These are phyloP conservation scores for Ammodytes dubius DNA, from an alignment of 2,113 vertebrate species.

Conservation along the genomic window DNA sequence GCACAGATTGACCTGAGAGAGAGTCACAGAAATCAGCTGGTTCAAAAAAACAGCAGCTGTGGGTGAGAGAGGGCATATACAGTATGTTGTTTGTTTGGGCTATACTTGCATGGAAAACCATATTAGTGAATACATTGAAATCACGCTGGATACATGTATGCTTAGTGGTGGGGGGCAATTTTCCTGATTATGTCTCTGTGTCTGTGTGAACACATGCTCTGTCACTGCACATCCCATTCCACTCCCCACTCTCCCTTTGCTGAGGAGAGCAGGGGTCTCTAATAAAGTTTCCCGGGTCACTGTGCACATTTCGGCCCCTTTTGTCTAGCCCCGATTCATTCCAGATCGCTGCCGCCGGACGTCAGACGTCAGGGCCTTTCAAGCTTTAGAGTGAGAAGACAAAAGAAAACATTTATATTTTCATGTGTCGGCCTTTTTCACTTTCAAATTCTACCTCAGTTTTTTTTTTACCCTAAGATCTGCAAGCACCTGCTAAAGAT, in stretches of 20 bases:
- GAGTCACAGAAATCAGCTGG: slow-evolving; percentile 60
- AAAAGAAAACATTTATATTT: neutral
- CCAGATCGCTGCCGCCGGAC: slow-evolving; percentile 53
- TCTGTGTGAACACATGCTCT: neutral
- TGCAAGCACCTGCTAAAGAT: slow-evolving; percentile 44
- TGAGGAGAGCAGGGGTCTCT: slow-evolving; percentile 35
- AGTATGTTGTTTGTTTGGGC: neutral
- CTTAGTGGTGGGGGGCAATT: slow-evolving; percentile 2
- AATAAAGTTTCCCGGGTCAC: slow-evolving; percentile 68
- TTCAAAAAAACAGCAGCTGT: slow-evolving; percentile 59
- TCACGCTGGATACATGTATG: neutral
- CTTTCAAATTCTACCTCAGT: neutral
- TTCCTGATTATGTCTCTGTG: slow-evolving; percentile 29
- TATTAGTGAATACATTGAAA: neutral
- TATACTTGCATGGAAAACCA: neutral
- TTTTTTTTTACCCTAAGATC: neutral
- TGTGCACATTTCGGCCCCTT: slow-evolving; percentile 53
- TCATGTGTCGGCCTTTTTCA: slow-evolving; percentile 16
- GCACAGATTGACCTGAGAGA: slow-evolving; percentile 35
- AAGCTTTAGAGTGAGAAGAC: neutral
- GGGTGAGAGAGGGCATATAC: neutral
- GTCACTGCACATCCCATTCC: slow-evolving; percentile 6
- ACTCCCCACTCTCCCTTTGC: slow-evolving; percentile 9
- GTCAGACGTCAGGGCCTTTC: slow-evolving; percentile 40
- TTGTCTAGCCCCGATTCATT: slow-evolving; percentile 54